phyloP scores from a whole-genome alignment of 2,888 invertebrate genomes.

The Eurytoma adleriae region DNA sequence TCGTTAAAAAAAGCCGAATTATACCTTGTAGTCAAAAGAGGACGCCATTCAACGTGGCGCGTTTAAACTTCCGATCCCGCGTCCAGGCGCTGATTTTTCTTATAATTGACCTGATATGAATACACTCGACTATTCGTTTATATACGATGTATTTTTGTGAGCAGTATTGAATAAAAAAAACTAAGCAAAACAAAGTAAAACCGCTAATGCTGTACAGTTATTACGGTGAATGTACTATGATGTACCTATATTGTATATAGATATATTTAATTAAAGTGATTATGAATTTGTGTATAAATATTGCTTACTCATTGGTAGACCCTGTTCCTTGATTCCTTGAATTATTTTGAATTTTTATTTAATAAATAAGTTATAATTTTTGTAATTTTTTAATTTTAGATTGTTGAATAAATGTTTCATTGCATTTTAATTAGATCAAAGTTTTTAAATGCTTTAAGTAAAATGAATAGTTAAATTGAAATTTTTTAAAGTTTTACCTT shows the following conservation, averaged over 20 bases:
- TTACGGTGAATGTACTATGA: slow-evolving; percentile 72
- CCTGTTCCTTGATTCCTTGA: neutral
- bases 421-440: no score
- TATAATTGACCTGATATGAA: slow-evolving; percentile 21
- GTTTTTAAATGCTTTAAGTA: no score
- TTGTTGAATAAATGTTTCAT: no score
- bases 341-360: neutral
- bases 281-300: slow-evolving; percentile 72
- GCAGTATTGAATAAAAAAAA: slow-evolving; percentile 69
- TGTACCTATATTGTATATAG: slow-evolving; percentile 75
- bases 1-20: slow-evolving; percentile 25
- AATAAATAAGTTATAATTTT: no score
- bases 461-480: no score
- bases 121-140: slow-evolving; percentile 50
- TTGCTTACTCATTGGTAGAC: neutral
- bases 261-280: slow-evolving; percentile 75
- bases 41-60: slow-evolving; percentile 43
- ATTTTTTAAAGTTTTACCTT: no score
- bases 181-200: slow-evolving; percentile 55
- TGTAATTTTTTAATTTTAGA: no score
- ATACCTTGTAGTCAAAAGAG: neutral
- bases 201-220: slow-evolving; percentile 74
- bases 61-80: slow-evolving; percentile 13
- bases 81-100: slow-evolving; percentile 18
- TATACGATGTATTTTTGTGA: slow-evolving; percentile 74